Conservation (phyloP, 1,140 invertebrate genomes). For the Calycopis cecrops region DNA sequence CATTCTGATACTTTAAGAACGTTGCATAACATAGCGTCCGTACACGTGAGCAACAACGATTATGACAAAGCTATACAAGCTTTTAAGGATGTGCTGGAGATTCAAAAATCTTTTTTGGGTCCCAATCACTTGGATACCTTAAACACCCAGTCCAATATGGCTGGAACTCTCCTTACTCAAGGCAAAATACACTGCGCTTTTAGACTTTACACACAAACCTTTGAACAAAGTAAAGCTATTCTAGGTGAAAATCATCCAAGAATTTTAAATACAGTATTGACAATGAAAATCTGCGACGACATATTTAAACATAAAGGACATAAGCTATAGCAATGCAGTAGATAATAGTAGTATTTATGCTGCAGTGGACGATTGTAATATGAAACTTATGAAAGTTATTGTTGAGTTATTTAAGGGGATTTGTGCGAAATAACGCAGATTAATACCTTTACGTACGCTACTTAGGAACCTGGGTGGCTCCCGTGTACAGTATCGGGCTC, state of each 20-base stretch:
- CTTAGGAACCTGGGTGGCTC: no score
- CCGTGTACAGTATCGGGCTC: no score
- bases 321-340: neutral
- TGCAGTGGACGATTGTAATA: neutral
- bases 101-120: conserved; percentile 3
- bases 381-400: neutral
- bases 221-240: neutral
- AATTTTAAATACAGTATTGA: neutral
- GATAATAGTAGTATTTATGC: neutral
- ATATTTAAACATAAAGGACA: neutral
- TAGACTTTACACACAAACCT: neutral
- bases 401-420: neutral
- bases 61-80: conserved; percentile 3
- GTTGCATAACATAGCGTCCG: neutral
- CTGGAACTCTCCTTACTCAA: neutral
- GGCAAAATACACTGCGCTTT: neutral
- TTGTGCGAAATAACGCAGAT: no score
- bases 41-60: neutral
- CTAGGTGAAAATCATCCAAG: neutral
- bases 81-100: conserved; percentile 5
- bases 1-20: conserved; percentile 12
- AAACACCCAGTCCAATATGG: neutral
- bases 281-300: neutral
- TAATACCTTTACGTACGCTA: no score
- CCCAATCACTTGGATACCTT: conserved; percentile 1